A percentile compares a stretch with the other conserved stretches of the same genome.
Evolutionary conservation across 1,140 invertebrate species (phyloP).

Genomic region (Phymastichus coffea): DNA sequence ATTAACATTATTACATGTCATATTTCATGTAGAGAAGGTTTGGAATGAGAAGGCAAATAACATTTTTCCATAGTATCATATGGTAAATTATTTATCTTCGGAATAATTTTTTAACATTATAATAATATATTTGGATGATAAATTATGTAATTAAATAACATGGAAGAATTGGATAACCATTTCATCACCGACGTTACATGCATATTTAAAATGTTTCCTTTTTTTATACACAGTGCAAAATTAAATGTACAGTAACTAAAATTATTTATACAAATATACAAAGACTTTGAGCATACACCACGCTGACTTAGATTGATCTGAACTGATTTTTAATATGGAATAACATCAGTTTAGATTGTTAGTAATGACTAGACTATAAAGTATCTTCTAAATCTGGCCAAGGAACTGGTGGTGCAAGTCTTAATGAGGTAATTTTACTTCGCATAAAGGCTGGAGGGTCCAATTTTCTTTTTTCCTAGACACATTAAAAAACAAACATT

Average conservation of each 20-base stretch:
- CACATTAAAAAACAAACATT: background rate
- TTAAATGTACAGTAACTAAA: slow-evolving; percentile 22
- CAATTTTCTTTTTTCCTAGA: slow-evolving; percentile 45
- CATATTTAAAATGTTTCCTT: background rate
- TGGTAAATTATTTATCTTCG: too few relatives aligned
- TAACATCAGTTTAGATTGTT: background rate
- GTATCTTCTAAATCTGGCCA: slow-evolving; percentile 52
- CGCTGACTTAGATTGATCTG: slow-evolving; percentile 9
- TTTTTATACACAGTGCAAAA: background rate
- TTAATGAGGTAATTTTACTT: slow-evolving; percentile 43
- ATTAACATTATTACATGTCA: too few relatives aligned
- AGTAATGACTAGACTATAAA: slow-evolving; percentile 50
- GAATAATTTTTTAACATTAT: slow-evolving; percentile 18
- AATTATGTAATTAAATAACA: slow-evolving; percentile 21
- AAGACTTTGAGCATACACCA: slow-evolving; percentile 11
- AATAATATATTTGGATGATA: slow-evolving; percentile 21
- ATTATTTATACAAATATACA: slow-evolving; percentile 28
- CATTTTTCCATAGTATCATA: too few relatives aligned
- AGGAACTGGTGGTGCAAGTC: slow-evolving; percentile 47
- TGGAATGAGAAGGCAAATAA: too few relatives aligned
- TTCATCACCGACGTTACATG: background rate
- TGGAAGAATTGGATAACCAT: slow-evolving; percentile 2
- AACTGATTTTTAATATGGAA: slow-evolving; percentile 1
- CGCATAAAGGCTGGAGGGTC: slow-evolving; percentile 48
- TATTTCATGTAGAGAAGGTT: too few relatives aligned